Base-by-base conservation (phyloP, 1,140 invertebrate species). In the Dysdera silvatica region DNA sequence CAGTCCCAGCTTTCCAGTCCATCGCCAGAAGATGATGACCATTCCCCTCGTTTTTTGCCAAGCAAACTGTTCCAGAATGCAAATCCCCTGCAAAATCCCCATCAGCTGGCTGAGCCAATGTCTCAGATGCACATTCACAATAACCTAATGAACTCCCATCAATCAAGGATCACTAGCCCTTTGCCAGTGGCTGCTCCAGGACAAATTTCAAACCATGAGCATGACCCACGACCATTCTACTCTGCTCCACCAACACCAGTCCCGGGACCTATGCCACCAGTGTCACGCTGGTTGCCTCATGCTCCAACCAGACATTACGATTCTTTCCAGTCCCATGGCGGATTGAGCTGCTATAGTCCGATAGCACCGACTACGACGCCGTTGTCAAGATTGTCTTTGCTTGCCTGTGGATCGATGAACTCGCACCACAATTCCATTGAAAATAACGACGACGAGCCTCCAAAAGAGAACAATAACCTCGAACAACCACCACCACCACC, bases 181-280 rank as follows among this genome's bases (percentile, higher is more conserved):
- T 23, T 37, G 29, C 62, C 64, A 7, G 32, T 65, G 12, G 63
- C 47, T 3, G 47, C 49, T 51, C 53, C 53, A 14, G 47, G 47
- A n/a, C 48, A 61, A 18, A 14, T 54, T 8, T 52, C 53, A 24
- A 58, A 58, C 41, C 51, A 58, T 8, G 53, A 66, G 8, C 55
- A 33, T 29, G 66, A 67, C 31, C 40, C 60, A 28, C 53, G 66
- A 20, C 56, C 66, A 12, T 67, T 67, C 45, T 67, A 67, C 23
- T 67, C 66, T 3, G 60, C 66, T 43, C 66, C 66, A 18, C 58
- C 66, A 5, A 63, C 60, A 10, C 66, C 66, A 18, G 52, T 61
- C 28, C 57, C 64, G 16, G 47, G 58, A 18, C 64, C 64, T 18
- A 32, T 67, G 33, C 43, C 66, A 35, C 66, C 54, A 3, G 51